Conservation (phyloP, 2,888 invertebrate species). For the Philereme vetulata region DNA sequence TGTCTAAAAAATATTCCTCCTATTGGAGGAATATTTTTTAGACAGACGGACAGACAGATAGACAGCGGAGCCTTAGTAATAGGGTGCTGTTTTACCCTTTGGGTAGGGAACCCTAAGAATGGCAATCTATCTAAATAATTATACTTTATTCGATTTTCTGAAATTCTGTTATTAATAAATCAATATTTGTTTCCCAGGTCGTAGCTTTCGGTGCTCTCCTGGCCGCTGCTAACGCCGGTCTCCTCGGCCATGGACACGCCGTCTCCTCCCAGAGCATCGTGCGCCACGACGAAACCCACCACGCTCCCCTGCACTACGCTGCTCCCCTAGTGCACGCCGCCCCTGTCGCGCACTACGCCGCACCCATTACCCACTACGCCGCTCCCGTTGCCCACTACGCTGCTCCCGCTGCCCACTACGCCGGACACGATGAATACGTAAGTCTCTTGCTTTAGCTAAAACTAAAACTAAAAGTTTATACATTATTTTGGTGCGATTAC, state of each 20-base stretch:
- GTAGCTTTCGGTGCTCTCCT: conserved; percentile 66
- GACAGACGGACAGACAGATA: no score
- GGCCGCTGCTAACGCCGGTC: conserved; percentile 73
- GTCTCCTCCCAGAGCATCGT: conserved; percentile 70
- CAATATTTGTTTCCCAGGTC: conserved; percentile 57
- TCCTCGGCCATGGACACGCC: conserved; percentile 56
- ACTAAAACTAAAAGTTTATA: neutral
- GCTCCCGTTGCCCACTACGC: neutral
- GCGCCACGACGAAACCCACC: conserved; percentile 58
- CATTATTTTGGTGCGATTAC: neutral
- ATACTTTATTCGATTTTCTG: no score
- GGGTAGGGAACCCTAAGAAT: no score
- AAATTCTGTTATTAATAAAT: neutral
- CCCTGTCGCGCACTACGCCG: conserved; percentile 45
- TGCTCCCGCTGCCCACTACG: neutral
- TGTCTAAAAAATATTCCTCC: no score
- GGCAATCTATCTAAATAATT: no score
- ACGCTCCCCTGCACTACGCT: conserved; percentile 44
- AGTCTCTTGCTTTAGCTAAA: conserved; percentile 18
- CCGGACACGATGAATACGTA: conserved; percentile 49
- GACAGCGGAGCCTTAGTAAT: no score
- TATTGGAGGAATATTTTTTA: no score
- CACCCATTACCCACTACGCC: conserved; percentile 45
- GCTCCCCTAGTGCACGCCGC: conserved; percentile 48
- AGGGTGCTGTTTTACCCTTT: no score